Evolutionary conservation across 2,113 vertebrate genomes (phyloP).

Genomic region (Beaufortia kweichowensis): DNA sequence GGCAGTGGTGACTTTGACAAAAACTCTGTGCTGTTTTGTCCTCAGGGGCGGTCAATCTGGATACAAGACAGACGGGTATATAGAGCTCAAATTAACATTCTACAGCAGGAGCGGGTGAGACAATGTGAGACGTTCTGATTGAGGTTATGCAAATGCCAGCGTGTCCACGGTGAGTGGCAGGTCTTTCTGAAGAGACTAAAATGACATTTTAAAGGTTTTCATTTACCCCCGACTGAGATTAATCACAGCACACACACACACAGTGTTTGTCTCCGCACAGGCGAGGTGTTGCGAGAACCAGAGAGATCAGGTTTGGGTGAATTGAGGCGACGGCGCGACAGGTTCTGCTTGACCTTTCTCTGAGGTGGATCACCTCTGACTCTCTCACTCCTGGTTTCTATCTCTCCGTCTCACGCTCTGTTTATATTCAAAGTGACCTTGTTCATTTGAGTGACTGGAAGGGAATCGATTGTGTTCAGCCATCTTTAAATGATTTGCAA

Average conservation of each 20-base stretch:
- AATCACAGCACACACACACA: slow-evolving; percentile 61
- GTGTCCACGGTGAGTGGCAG: slow-evolving; percentile 52
- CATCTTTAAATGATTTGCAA: slow-evolving; percentile 3
- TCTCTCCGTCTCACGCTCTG: slow-evolving; percentile 9
- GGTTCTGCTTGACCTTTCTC: slow-evolving; percentile 16
- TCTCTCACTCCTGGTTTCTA: not conserved
- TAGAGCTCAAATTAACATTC: slow-evolving; percentile 32
- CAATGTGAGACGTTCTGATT: slow-evolving; percentile 27
- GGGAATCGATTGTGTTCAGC: slow-evolving; percentile 8
- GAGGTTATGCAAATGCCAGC: slow-evolving; percentile 24
- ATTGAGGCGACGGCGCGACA: slow-evolving; percentile 5
- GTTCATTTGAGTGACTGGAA: slow-evolving; percentile 15
- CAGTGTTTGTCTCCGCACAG: not conserved
- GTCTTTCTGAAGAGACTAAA: slow-evolving; percentile 54
- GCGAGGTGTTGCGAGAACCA: not conserved
- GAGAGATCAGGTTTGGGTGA: not conserved
- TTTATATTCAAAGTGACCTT: slow-evolving; percentile 20
- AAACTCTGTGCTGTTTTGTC: slow-evolving; percentile 15
- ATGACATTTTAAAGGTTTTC: slow-evolving; percentile 74
- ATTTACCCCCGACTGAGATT: slow-evolving; percentile 74
- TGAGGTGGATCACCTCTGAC: slow-evolving; percentile 1
- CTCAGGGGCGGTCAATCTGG: slow-evolving; percentile 3
- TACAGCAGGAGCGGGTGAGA: not conserved
- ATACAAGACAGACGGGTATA: slow-evolving; percentile 9
- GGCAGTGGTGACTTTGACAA: not conserved